Conservation (phyloP, 2,888 invertebrate genomes). For the Timema podura region DNA sequence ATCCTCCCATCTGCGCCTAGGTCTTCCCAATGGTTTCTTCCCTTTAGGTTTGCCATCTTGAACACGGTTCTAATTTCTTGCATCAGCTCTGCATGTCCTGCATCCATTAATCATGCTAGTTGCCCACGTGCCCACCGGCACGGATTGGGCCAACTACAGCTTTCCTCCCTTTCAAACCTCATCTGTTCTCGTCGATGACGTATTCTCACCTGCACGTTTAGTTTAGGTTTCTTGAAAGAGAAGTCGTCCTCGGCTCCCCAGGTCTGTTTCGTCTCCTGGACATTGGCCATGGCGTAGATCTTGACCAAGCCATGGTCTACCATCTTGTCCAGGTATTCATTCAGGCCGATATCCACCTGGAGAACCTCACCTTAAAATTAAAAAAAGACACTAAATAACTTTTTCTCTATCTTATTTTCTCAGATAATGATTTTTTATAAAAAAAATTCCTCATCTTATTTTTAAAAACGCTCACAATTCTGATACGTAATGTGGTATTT, state of each 20-base stretch:
- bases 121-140: too few relatives aligned
- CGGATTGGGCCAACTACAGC: too few relatives aligned
- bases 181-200: not conserved
- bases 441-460: too few relatives aligned
- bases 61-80: too few relatives aligned
- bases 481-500: too few relatives aligned
- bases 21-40: too few relatives aligned
- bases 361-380: conserved; percentile 51
- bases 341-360: conserved; percentile 57
- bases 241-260: conserved; percentile 73
- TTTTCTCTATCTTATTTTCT: not conserved
- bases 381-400: conserved; percentile 14
- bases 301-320: conserved; percentile 68
- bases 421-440: not conserved
- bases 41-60: too few relatives aligned
- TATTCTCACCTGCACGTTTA: conserved; percentile 56
- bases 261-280: conserved; percentile 67
- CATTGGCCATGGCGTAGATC: conserved; percentile 67
- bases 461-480: too few relatives aligned
- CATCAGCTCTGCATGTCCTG: too few relatives aligned
- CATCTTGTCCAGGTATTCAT: conserved; percentile 65
- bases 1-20: too few relatives aligned
- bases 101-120: too few relatives aligned
- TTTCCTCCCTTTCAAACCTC: not conserved
- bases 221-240: conserved; percentile 61